phyloP scores from a whole-genome alignment of 2,113 vertebrate genomes.

The Petroica traversi region DNA sequence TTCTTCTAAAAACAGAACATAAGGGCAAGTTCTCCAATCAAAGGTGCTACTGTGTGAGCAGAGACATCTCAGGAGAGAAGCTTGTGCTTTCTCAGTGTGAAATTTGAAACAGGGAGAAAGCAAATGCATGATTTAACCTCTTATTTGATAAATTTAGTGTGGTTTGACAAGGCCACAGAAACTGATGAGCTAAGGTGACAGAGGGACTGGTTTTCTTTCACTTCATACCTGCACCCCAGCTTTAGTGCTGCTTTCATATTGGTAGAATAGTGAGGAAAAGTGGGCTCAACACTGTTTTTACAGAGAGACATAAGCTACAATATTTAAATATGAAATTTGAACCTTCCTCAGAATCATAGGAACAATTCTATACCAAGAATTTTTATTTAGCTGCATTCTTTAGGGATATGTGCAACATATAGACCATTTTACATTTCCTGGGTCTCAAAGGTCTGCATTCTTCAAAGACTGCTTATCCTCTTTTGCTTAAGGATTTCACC shows the following conservation, averaged over 20 bases:
- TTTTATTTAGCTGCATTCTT: not conserved
- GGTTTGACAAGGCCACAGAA: not conserved
- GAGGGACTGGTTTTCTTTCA: not conserved
- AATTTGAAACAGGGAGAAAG: not conserved
- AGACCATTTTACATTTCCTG: not conserved
- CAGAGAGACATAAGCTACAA: not conserved
- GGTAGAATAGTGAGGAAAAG: not conserved
- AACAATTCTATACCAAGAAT: not conserved
- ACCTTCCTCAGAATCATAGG: not conserved
- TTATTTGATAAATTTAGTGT: not conserved
- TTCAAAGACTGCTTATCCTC: not conserved
- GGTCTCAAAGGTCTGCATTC: not conserved
- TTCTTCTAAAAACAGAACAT: slow-evolving; percentile 35
- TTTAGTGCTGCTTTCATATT: not conserved
- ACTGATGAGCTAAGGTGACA: not conserved
- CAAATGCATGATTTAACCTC: not conserved
- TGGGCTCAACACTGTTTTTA: not conserved
- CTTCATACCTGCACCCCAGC: not conserved
- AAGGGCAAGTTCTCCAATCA: slow-evolving; percentile 12
- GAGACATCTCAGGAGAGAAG: not conserved
- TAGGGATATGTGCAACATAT: not conserved
- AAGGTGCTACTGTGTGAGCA: slow-evolving; percentile 41
- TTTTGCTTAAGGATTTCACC: slow-evolving; percentile 22
- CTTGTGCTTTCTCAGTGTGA: not conserved
- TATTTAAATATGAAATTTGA: not conserved